Evolutionary conservation across 2,113 vertebrate species (phyloP).

Genomic region (Sigmodon hispidus): DNA sequence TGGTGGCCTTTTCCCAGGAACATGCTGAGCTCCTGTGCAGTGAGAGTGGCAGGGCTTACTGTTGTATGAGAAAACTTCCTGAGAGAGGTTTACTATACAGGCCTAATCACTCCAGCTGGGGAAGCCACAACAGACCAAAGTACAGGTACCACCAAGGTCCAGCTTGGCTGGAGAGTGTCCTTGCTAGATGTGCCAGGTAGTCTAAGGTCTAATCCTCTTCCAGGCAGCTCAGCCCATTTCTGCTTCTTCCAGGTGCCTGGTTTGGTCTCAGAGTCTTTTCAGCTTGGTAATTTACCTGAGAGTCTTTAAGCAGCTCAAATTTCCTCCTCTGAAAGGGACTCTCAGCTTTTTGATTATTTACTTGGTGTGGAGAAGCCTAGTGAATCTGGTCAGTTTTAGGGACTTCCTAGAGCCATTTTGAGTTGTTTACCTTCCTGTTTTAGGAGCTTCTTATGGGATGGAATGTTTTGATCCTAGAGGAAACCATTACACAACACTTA

Average conservation of each 20-base stretch:
- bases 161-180: neutral
- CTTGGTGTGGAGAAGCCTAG: neutral
- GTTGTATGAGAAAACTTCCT: neutral
- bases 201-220: neutral
- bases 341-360: neutral
- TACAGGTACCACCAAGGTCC: neutral
- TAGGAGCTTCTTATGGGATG: neutral
- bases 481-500: neutral
- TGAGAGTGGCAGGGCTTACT: neutral
- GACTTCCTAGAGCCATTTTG: neutral
- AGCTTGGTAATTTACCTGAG: neutral
- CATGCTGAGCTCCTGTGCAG: neutral
- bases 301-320: neutral
- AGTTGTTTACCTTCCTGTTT: neutral
- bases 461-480: neutral
- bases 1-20: neutral
- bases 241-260: neutral
- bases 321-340: neutral
- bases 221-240: neutral
- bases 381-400: neutral
- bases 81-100: neutral
- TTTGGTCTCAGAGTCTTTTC: neutral
- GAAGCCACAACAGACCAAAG: neutral
- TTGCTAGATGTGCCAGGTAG: neutral
- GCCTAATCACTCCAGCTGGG: neutral